A percentile compares a stretch with the other conserved stretches of the same genome.
phyloP scores from a whole-genome alignment of 1,140 invertebrate species.

The Conus betulinus region DNA sequence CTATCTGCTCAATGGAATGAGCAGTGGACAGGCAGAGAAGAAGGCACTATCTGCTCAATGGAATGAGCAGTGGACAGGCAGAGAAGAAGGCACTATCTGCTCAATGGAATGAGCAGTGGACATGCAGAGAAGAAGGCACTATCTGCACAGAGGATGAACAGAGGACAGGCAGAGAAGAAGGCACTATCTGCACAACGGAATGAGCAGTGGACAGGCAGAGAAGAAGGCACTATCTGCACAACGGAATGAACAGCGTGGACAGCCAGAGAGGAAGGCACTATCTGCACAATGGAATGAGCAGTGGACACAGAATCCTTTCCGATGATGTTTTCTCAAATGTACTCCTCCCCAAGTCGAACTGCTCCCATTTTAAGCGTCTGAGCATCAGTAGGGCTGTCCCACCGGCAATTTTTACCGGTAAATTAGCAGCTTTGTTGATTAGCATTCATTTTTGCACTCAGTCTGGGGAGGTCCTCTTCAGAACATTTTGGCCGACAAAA shows the following conservation, averaged over 20 bases:
- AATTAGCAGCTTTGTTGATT: too few relatives aligned
- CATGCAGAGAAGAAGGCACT: conserved; percentile 17
- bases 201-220: not conserved
- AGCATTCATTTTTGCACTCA: too few relatives aligned
- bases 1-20: conserved; percentile 3
- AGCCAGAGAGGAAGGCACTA: conserved; percentile 26
- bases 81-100: conserved; percentile 22
- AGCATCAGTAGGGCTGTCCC: too few relatives aligned
- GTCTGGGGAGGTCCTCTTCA: too few relatives aligned
- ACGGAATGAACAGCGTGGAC: too few relatives aligned
- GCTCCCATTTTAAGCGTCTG: too few relatives aligned
- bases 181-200: conserved; percentile 14
- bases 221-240: conserved; percentile 19
- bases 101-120: not conserved
- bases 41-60: conserved; percentile 20
- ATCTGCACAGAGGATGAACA: not conserved
- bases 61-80: not conserved
- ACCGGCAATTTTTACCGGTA: too few relatives aligned
- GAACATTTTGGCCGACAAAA: too few relatives aligned
- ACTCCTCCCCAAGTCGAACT: too few relatives aligned
- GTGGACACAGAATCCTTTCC: too few relatives aligned
- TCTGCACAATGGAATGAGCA: not conserved
- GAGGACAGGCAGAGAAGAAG: not conserved
- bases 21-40: not conserved
- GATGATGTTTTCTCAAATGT: too few relatives aligned